Percentiles rank a stretch among this genome's conserved stretches.
phyloP scores from a whole-genome alignment of 2,113 vertebrate species.

The Elephas maximus region DNA sequence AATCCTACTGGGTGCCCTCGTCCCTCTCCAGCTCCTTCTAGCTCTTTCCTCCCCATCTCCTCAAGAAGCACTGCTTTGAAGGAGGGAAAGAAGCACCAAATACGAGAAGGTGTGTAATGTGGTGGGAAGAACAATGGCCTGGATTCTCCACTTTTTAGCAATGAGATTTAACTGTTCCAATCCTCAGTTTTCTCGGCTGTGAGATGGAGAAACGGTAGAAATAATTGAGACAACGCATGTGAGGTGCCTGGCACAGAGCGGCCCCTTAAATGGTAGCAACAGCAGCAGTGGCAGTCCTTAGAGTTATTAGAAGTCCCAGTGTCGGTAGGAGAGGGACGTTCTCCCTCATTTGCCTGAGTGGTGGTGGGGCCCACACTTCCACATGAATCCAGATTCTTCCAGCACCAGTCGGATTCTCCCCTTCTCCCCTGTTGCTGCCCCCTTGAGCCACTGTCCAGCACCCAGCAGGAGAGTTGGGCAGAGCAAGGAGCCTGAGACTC shows the following conservation, averaged over 20 bases:
- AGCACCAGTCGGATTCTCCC: not conserved
- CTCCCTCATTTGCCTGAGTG: not conserved
- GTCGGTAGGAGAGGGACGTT: not conserved
- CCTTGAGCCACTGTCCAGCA: not conserved
- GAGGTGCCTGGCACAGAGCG: rapidly evolving
- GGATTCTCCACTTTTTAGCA: not conserved
- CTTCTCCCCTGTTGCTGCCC: not conserved
- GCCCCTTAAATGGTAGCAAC: not conserved
- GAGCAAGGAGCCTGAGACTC: not conserved
- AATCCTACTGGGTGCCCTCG: not conserved
- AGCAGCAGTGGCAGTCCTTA: too few relatives aligned
- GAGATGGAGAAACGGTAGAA: not conserved
- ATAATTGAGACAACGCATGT: rapidly evolving
- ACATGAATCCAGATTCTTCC: not conserved
- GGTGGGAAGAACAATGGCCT: not conserved
- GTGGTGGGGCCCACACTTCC: too few relatives aligned
- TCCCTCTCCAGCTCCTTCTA: not conserved
- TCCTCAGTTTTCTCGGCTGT: not conserved
- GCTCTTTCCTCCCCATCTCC: not conserved
- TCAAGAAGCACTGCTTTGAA: not conserved
- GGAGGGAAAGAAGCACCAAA: too few relatives aligned
- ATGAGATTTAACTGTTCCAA: not conserved
- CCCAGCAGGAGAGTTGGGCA: not conserved
- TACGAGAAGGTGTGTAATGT: not conserved
- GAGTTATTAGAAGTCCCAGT: not conserved